phyloP scores from a whole-genome alignment of 1,140 invertebrate species.

The Probaryconus sp. region DNA sequence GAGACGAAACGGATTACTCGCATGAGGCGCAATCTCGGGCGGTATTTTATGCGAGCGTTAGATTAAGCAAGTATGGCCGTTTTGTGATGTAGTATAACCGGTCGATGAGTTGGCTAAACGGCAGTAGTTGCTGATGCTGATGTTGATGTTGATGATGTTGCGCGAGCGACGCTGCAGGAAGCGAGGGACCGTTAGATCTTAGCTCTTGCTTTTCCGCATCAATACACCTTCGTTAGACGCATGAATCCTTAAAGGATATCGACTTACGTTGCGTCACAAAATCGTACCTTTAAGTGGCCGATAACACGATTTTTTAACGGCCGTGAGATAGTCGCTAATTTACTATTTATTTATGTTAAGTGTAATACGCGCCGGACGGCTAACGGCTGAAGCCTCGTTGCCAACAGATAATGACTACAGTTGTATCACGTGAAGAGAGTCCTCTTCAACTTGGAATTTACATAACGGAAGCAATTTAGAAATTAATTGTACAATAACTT shows the following conservation, averaged over 20 bases:
- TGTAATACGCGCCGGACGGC: constrained; percentile 20
- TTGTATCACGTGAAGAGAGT: too few species aligned
- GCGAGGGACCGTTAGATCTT: constrained; percentile 43
- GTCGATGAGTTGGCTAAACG: constrained; percentile 54
- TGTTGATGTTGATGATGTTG: constrained; percentile 37
- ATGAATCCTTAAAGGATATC: constrained; percentile 26
- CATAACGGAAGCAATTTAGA: too few species aligned
- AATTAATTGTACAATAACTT: too few species aligned
- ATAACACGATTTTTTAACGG: constrained; percentile 6
- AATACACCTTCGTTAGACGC: constrained; percentile 44
- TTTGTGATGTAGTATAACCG: constrained; percentile 56
- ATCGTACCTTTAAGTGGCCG: not conserved
- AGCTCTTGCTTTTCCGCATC: constrained; percentile 43
- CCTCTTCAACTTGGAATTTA: too few species aligned
- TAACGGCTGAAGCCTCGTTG: too few species aligned
- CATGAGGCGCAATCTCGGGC: constrained; percentile 45
- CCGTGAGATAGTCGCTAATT: constrained; percentile 1
- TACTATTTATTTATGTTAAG: constrained; percentile 14
- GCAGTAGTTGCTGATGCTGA: constrained; percentile 46
- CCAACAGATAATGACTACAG: too few species aligned
- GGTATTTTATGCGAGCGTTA: constrained; percentile 45
- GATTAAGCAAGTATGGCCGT: constrained; percentile 42
- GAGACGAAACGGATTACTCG: constrained; percentile 56
- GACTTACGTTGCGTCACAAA: constrained; percentile 20
- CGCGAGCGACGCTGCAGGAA: constrained; percentile 34